phyloP scores from a whole-genome alignment of 2,113 vertebrate genomes.

The Gymnogyps californianus region DNA sequence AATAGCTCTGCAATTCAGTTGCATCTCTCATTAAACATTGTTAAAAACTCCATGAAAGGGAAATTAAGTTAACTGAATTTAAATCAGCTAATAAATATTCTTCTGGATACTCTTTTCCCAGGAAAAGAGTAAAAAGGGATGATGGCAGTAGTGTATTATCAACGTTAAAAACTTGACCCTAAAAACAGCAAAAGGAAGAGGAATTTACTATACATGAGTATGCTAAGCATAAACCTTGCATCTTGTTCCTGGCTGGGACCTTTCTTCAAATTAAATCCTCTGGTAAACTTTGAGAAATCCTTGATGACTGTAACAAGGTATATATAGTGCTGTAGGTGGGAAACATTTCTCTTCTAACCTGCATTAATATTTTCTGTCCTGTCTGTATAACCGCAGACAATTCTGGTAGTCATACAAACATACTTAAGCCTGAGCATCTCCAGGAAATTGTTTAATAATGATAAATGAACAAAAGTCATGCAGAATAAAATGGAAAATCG shows the following conservation, averaged over 20 bases:
- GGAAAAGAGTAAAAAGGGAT: not conserved
- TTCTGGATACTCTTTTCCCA: not conserved
- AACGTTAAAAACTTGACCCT: not conserved
- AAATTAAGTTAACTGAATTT: not conserved
- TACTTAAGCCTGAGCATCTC: not conserved
- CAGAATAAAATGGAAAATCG: not conserved
- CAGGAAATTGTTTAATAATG: not conserved
- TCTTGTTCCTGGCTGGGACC: not conserved
- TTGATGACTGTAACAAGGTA: not conserved
- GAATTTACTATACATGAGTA: not conserved
- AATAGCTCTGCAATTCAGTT: not conserved
- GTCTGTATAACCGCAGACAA: not conserved
- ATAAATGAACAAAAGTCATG: not conserved
- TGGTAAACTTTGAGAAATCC: not conserved
- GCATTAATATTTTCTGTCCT: not conserved
- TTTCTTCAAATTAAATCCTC: not conserved
- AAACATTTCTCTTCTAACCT: not conserved
- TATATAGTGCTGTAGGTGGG: not conserved
- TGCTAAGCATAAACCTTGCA: not conserved
- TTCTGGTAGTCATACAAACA: not conserved
- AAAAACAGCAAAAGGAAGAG: not conserved
- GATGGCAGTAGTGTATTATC: not conserved
- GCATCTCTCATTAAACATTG: not conserved
- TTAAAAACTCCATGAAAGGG: not conserved
- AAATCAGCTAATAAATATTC: slow-evolving; percentile 4